Base-by-base conservation (phyloP, 2,888 invertebrate genomes). In the Thera obeliscata region DNA sequence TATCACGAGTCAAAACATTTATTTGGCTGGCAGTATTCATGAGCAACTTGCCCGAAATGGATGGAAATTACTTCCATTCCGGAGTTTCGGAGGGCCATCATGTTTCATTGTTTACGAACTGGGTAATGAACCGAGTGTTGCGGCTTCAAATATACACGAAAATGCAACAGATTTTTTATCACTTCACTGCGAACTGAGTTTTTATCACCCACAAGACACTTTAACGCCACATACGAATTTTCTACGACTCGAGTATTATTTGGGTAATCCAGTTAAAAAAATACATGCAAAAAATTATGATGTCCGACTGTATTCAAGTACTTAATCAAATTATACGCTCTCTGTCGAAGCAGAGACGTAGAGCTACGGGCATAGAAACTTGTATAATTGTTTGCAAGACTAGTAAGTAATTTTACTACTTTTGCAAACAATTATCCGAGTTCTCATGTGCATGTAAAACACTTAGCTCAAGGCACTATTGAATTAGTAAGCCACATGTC, bases 1-100 rank as follows among this genome's bases (percentile, higher is more conserved):
- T 76, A 46, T 33, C n/a, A 77, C 72, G 73, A 81, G 81, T 78
- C 78, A 76, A 81, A 81, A 78, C 73, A 49, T 49, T 64, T 54
- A 56, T 56, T 66, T 66, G 52, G 78, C 76, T 76, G 74, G 77
- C 78, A 77, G 63, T 59, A 64, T 67, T 68, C 71, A 58, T n/a
- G 55, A 64, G 60, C 71, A 67, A 66, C 61, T 69, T 69, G 54
- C 74, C 70, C 61, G 70, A 69, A 73, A 73, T 65, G 73, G 67
- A 60, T 56, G 54, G 58, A 58, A 59, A 55, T 55, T 50, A 50
- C 58, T 56, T 5, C 64, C 62, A 66, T 61, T 58, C 61, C n/a
- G 22, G 61, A 48, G 56, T 57, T 67, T 56, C 22, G 56, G 64
- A 61, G 48, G 57, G 56, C 43, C 64, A 57, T 12, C 43, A 48